Conservation (phyloP, 2,797 vertebrate genomes). For the Pangasius sanitwongsei region DNA sequence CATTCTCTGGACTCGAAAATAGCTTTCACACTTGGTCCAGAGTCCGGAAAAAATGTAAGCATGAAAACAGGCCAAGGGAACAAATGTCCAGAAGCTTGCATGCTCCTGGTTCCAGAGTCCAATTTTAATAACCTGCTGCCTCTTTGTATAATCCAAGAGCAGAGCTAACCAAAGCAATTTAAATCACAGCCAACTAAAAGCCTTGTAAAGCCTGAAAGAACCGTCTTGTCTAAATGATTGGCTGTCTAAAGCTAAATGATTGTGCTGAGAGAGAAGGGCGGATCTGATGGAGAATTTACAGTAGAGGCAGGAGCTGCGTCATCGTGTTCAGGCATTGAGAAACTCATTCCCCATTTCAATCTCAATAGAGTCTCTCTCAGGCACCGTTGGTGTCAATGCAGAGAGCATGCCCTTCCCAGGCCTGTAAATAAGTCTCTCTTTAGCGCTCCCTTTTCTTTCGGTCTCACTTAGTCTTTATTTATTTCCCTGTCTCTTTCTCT, state of each 20-base stretch:
- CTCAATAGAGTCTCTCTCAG: constrained; percentile 37
- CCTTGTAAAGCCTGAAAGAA: constrained; percentile 27
- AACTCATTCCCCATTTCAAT: constrained; percentile 52
- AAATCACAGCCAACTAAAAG: constrained; percentile 41
- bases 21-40: background rate
- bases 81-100: background rate
- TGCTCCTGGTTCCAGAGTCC: background rate
- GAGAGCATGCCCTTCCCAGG: constrained; percentile 54
- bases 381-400: constrained; percentile 24
- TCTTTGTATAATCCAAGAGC: constrained; percentile 37
- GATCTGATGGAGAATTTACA: constrained; percentile 36
- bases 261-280: constrained; percentile 8
- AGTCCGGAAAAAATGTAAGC: background rate
- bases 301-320: constrained; percentile 32
- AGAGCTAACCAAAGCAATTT: constrained; percentile 39
- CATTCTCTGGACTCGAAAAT: background rate
- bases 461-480: constrained; percentile 37
- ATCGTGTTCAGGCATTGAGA: constrained; percentile 29
- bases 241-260: constrained; percentile 38
- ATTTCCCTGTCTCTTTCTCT: constrained; percentile 17
- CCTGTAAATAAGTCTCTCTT: constrained; percentile 52
- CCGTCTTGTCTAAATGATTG: constrained; percentile 28
- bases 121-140: constrained; percentile 26
- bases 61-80: background rate
- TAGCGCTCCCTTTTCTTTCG: constrained; percentile 30